Percentiles rank a stretch among this genome's conserved stretches.
Conservation (phyloP, 2,888 invertebrate species). For the Euphydryas editha region DNA sequence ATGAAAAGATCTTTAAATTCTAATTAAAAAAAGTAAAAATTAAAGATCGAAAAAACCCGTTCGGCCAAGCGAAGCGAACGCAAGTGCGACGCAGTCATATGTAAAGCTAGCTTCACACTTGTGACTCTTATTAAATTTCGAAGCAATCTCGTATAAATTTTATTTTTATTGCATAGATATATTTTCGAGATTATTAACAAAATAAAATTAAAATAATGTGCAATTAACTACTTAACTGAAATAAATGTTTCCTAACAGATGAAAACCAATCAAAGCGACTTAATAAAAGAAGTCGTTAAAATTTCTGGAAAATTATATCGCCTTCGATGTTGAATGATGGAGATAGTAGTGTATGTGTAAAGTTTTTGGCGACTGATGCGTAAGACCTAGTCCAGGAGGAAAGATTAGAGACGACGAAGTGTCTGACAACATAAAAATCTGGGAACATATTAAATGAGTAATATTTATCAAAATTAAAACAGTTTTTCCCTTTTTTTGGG, state of each 20-base stretch:
- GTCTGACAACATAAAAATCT: no score
- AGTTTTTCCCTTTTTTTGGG: no score
- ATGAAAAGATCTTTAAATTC: no score
- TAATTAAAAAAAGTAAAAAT: background rate
- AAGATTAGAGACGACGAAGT: no score
- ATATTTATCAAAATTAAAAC: no score
- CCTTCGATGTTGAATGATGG: no score
- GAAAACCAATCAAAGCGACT: slow-evolving; percentile 21
- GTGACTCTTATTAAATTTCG: background rate
- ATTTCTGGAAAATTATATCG: background rate
- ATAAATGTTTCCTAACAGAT: slow-evolving; percentile 12
- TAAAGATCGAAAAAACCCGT: background rate
- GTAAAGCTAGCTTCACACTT: background rate
- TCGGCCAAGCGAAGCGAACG: background rate
- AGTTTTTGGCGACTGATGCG: no score
- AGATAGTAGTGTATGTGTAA: no score
- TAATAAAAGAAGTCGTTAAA: slow-evolving; percentile 8
- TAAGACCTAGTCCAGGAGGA: no score
- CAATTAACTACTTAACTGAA: background rate
- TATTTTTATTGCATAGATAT: no score
- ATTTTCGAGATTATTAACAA: background rate
- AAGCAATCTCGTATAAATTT: background rate
- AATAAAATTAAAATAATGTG: background rate
- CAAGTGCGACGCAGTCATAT: background rate
- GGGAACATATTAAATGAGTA: no score